Evolutionary conservation across 2,113 vertebrate species (phyloP), one percentile per base, ranked within the genome.

Genomic region (Seriola aureovittata): DNA sequence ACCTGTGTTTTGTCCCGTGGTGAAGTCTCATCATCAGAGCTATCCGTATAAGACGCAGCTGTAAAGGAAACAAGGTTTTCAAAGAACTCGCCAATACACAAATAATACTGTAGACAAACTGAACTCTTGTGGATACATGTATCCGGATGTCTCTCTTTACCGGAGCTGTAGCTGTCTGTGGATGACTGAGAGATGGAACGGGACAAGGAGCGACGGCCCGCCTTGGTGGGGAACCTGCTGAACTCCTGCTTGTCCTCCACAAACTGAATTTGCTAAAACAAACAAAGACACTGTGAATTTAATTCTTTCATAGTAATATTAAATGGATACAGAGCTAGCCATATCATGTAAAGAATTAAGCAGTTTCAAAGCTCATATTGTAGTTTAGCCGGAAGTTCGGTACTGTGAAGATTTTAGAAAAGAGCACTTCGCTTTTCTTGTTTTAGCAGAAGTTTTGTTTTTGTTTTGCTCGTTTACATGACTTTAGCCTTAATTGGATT

Each of bases 161-260:
- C 98, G 34, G 98, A 99, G 93, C 97, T 97, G 93, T 97, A 99
- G 92, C 98, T 99, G 90, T 99, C 97, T 1, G 98, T 99, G 0
- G 97, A 99, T 0, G 97, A 98, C 93, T 99, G 98, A 0, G 98
- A 99, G 93, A 99, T 98, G 77, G 98, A 99, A 67, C 97, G 97
- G 14, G 98, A 99, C 66, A 99, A 94, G 0, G 98, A 99, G 5
- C 98, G 97, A 4, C 97, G 97, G 23, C 97, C 97, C 0, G 97
- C 95, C 94, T 99, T 99, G 4, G 95, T 97, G 1, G 98, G 97
- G 63, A 97, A 97, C 87, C 96, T 96, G 93, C 97, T 98, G 95
- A 99, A 99, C 77, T 99, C 97, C 85, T 98, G 97, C 90, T 99
- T 98, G 70, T 98, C 97, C 92, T 99, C 98, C 78, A 97, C 97